phyloP scores from a whole-genome alignment of 2,797 vertebrate species.

The Urophycis tenuis region DNA sequence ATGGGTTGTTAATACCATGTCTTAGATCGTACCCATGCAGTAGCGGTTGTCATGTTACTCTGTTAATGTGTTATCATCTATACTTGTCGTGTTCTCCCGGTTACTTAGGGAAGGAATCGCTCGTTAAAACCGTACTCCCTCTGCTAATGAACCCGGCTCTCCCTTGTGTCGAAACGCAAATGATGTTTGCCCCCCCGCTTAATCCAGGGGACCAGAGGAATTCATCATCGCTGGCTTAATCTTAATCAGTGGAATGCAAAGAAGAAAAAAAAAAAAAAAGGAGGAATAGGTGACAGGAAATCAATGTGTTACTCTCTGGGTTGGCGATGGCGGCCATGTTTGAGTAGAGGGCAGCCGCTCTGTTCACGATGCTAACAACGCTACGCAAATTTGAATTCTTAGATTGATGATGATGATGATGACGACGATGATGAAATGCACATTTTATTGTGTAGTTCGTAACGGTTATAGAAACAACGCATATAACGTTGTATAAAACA shows the following conservation, averaged over 20 bases:
- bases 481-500: background rate
- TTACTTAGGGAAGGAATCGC: background rate
- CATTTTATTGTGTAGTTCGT: background rate
- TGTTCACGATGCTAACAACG: conserved; percentile 6
- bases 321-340: conserved; percentile 16
- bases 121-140: background rate
- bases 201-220: conserved; percentile 46
- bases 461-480: background rate
- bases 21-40: background rate
- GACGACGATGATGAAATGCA: too few relatives aligned
- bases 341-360: conserved; percentile 23
- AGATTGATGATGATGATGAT: background rate
- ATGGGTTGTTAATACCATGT: background rate
- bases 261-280: conserved; percentile 29
- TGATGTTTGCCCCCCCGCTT: conserved; percentile 35
- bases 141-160: background rate
- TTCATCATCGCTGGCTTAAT: conserved; percentile 54
- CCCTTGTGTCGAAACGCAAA: background rate
- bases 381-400: background rate
- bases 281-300: conserved; percentile 45
- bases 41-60: background rate
- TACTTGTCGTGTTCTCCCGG: background rate
- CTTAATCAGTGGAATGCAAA: conserved; percentile 27
- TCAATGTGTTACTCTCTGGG: conserved; percentile 37
- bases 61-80: background rate